These are phyloP conservation scores for Brachyrhaphis roseni DNA, from an alignment of 2,797 vertebrate genomes.

Conservation along the genomic window DNA sequence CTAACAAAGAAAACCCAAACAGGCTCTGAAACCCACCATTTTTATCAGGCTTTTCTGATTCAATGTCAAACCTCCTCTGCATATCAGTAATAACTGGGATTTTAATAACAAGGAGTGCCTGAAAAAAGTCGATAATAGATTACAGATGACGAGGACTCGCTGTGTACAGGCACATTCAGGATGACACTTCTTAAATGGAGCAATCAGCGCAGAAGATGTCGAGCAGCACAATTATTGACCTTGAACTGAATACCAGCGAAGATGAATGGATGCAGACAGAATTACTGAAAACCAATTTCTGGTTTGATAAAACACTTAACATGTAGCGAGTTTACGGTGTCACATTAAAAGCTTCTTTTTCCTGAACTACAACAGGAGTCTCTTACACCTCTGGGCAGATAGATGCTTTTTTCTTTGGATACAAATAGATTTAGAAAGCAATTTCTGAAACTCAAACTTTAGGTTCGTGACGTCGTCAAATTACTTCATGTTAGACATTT, in stretches of 20 bases:
- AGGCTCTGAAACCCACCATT: slow-evolving; percentile 54
- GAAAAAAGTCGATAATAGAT: slow-evolving; percentile 33
- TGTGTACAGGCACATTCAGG: slow-evolving; percentile 3
- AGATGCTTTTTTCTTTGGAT: background rate
- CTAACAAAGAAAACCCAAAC: slow-evolving; percentile 65
- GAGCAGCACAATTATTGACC: background rate
- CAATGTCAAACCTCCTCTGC: slow-evolving; percentile 46
- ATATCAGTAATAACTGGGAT: slow-evolving; percentile 21
- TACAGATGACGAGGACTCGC: background rate
- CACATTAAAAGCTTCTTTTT: background rate
- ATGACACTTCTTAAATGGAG: slow-evolving; percentile 7
- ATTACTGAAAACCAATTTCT: background rate
- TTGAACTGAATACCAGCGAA: background rate
- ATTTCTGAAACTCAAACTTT: background rate
- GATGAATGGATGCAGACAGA: background rate
- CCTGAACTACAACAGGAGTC: background rate
- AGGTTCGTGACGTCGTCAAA: background rate
- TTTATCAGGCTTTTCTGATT: slow-evolving; percentile 47
- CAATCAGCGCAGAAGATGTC: background rate
- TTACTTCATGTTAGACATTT: background rate
- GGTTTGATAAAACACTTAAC: background rate
- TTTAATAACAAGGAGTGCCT: slow-evolving; percentile 51
- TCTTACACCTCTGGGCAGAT: too few relatives aligned
- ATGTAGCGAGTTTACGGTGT: background rate
- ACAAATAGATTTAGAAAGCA: background rate